Conservation (phyloP, 2,888 invertebrate species). For the Tubulanus polymorphus region DNA sequence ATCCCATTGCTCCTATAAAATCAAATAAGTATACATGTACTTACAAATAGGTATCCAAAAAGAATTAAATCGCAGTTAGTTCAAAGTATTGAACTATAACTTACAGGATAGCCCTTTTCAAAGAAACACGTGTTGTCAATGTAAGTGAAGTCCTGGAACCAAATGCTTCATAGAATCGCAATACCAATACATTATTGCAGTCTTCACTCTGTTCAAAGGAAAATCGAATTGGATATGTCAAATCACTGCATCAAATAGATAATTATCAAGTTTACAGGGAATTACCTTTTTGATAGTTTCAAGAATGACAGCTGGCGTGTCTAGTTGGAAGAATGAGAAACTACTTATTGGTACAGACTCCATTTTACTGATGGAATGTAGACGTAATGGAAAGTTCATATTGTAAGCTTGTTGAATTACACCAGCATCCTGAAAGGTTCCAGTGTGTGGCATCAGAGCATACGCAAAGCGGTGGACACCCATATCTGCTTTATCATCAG, state of each 20-base stretch:
- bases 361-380: constrained; percentile 6
- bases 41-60: not conserved
- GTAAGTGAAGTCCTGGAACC: constrained; percentile 43
- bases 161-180: constrained; percentile 53
- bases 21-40: not conserved
- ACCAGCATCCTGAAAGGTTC: constrained; percentile 51
- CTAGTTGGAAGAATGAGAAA: constrained; percentile 35
- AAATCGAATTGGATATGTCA: not conserved
- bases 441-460: constrained; percentile 55
- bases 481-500: constrained; percentile 57
- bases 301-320: constrained; percentile 44
- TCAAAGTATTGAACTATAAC: constrained; percentile 6
- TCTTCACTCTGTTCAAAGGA: constrained; percentile 39
- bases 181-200: constrained; percentile 31
- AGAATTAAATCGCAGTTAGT: too few relatives aligned
- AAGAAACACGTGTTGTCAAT: constrained; percentile 22
- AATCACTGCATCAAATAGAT: not conserved
- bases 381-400: constrained; percentile 47
- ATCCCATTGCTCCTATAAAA: not conserved
- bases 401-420: constrained; percentile 53
- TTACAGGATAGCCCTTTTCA: constrained; percentile 25
- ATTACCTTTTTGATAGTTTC: constrained; percentile 51
- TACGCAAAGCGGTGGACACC: constrained; percentile 54
- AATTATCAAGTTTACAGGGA: not conserved
- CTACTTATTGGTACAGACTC: not conserved